Base-by-base conservation (phyloP, 2,888 invertebrate species). In the Ethmia dodecea region DNA sequence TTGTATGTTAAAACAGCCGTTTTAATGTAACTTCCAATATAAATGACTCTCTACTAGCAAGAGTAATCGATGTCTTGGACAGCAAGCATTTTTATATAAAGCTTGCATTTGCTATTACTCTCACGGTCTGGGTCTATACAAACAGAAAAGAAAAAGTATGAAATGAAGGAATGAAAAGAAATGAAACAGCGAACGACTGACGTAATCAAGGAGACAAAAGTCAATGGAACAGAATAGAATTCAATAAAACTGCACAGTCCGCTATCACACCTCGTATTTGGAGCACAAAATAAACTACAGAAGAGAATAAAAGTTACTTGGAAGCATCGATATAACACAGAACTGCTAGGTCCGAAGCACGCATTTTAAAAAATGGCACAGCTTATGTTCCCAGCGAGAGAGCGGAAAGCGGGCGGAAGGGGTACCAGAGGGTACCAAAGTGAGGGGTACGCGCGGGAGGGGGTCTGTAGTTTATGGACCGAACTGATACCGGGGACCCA, bases 321-420 rank as follows among this genome's bases (percentile, higher is more conserved):
- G 51, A 60, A 76, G 60, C 60, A 59, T 69, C 73, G 70, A 75
- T 78, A 65, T 71, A 68, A 65, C 68, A 66, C 58, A 52, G 54
- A 60, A 60, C 63, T 60, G 59, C 60, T 52, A 12, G 62, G 75
- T 75, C 74, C 72, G 64, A 67, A 52, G 63, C 63, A 81, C 78
- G 79, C 79, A 78, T 81, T 83, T 75, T 61, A 78, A 81, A 79
- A 80, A 79, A 80, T 79, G 63, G 70, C 70, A 58, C 66, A 71
- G 78, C 75, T 81, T 78, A 79, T 65, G 67, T 70, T 68, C 60
- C 61, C 51, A 55, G 61, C 59, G 66, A 55, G 61, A 63, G 67
- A 65, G 53, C 65, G 73, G 68, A 65, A 45, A 64, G 60, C 55
- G 63, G 57, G 60, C 53, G 68, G 55, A 49, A 54, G 52, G 45